Evolutionary conservation across 2,113 vertebrate species (phyloP).

Genomic region (Artemisiospiza belli): DNA sequence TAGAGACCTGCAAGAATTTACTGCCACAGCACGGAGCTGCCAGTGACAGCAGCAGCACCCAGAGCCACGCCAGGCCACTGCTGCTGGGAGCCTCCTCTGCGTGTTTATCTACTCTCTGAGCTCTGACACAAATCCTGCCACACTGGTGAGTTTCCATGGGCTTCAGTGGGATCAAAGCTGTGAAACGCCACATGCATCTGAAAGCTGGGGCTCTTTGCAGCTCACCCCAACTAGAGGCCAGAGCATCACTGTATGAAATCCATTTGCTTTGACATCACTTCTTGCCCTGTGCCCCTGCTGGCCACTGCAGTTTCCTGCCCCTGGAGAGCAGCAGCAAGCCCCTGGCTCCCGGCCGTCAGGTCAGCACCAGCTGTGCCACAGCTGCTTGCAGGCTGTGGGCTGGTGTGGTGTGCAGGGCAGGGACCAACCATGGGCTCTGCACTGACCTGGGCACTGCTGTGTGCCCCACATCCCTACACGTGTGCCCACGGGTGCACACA

Average conservation of each 20-base stretch:
- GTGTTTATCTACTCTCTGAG: background rate
- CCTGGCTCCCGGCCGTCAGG: background rate
- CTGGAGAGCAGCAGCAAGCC: fast-evolving
- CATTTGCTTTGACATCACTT: background rate
- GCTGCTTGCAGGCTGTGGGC: background rate
- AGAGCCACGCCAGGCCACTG: background rate
- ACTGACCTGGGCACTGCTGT: background rate
- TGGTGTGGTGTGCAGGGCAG: background rate
- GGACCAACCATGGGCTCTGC: background rate
- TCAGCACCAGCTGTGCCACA: background rate
- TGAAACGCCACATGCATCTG: background rate
- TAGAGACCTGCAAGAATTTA: background rate
- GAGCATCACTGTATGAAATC: background rate
- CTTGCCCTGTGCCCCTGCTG: fast-evolving
- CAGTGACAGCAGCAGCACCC: background rate
- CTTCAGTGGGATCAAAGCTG: background rate
- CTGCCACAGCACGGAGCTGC: background rate
- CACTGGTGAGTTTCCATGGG: fast-evolving
- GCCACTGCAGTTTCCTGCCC: background rate
- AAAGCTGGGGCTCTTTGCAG: background rate
- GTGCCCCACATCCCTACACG: fast-evolving
- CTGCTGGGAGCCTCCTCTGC: background rate
- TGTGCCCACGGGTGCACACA: fast-evolving
- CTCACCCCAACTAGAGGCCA: background rate
- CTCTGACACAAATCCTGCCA: background rate